phyloP scores from a whole-genome alignment of 2,888 invertebrate species.

The Oxyscelio sp. region DNA sequence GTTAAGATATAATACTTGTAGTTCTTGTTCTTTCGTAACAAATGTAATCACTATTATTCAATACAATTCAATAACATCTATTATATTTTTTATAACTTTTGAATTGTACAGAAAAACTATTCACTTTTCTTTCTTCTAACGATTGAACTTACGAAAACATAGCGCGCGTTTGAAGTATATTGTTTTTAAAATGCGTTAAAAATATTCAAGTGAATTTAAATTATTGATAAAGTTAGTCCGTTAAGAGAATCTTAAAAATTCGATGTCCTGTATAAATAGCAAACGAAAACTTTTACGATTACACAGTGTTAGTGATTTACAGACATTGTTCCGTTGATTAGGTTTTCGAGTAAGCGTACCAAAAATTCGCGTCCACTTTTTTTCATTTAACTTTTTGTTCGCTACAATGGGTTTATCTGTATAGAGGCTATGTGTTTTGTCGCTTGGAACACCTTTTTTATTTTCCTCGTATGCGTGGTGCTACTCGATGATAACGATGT shows the following conservation, averaged over 20 bases:
- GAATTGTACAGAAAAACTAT: no score
- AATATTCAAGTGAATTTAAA: neutral
- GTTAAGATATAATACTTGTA: no score
- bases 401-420: conserved; percentile 41
- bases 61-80: no score
- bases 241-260: neutral
- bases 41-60: no score
- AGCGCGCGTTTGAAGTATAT: no score
- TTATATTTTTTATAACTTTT: no score
- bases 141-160: no score
- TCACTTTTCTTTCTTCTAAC: no score
- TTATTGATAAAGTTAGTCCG: conserved; percentile 12
- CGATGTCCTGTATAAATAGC: neutral
- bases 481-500: conserved; percentile 55
- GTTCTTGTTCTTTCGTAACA: no score
- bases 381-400: conserved; percentile 33
- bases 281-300: conserved; percentile 3
- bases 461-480: conserved; percentile 5
- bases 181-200: no score
- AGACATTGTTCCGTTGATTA: conserved; percentile 17
- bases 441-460: conserved; percentile 21
- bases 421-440: conserved; percentile 27
- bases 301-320: conserved; percentile 4
- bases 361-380: conserved; percentile 11
- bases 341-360: neutral